phyloP scores from a whole-genome alignment of 1,140 invertebrate genomes.

The Lordiphosa mommai region DNA sequence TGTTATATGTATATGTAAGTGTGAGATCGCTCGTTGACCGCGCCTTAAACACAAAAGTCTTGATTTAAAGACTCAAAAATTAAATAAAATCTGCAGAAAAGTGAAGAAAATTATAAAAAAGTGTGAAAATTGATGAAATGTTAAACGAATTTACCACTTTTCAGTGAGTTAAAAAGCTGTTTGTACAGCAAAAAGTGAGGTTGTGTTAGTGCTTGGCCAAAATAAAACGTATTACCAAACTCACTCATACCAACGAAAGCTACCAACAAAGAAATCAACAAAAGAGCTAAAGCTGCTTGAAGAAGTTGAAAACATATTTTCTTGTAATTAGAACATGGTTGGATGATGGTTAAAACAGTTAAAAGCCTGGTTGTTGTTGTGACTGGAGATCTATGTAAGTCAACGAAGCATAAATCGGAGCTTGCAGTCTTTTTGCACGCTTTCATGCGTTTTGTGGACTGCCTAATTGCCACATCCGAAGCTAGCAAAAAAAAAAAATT shows the following conservation, averaged over 20 bases:
- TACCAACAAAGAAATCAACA: slow-evolving; percentile 45
- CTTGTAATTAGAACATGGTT: slow-evolving; percentile 36
- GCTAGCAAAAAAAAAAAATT: slow-evolving; percentile 12
- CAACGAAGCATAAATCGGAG: too few relatives aligned
- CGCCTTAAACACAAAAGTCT: slow-evolving; percentile 67
- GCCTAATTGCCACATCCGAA: slow-evolving; percentile 57
- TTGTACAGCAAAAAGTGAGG: slow-evolving; percentile 57
- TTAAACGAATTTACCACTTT: neutral
- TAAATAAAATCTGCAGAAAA: slow-evolving; percentile 9
- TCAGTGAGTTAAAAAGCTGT: slow-evolving; percentile 13
- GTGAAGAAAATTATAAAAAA: slow-evolving; percentile 10
- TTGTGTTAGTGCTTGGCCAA: slow-evolving; percentile 61
- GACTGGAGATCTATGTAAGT: slow-evolving; percentile 13
- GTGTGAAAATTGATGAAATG: slow-evolving; percentile 1
- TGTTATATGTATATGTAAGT: slow-evolving; percentile 49
- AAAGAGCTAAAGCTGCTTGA: slow-evolving; percentile 13
- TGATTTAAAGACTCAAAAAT: slow-evolving; percentile 12
- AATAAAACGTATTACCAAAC: slow-evolving; percentile 65
- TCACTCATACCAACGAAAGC: slow-evolving; percentile 37
- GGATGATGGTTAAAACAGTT: neutral
- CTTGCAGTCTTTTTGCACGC: slow-evolving; percentile 40
- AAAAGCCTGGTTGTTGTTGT: neutral
- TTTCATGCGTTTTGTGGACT: slow-evolving; percentile 46
- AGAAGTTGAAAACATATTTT: slow-evolving; percentile 7
- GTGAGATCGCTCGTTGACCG: slow-evolving; percentile 54